Evolutionary conservation across 2,888 invertebrate species (phyloP).

Genomic region (Ormyrus pomaceus): DNA sequence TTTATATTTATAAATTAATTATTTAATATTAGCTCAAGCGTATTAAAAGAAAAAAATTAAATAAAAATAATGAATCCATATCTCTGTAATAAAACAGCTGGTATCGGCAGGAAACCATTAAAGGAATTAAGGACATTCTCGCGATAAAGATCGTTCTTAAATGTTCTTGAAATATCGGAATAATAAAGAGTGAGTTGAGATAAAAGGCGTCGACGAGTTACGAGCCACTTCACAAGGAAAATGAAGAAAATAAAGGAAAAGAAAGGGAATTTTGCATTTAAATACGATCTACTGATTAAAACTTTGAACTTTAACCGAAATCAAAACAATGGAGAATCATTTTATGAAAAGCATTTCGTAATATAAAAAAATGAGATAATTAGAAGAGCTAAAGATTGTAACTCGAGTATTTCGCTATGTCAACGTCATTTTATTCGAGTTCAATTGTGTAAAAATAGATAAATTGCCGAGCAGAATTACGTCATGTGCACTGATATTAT

Average conservation of each 20-base stretch:
- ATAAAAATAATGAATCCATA: background rate
- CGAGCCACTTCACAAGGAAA: conserved; percentile 29
- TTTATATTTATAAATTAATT: no score
- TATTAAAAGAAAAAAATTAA: no score
- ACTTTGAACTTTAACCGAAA: background rate
- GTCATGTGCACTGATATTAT: background rate
- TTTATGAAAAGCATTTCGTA: no score
- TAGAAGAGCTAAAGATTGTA: no score
- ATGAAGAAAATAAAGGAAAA: conserved; percentile 3
- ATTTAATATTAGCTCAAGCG: no score
- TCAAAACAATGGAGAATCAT: no score
- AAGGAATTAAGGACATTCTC: conserved; percentile 47
- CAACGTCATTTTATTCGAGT: background rate
- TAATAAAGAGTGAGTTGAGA: conserved; percentile 46
- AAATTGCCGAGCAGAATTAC: background rate
- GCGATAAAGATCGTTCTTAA: conserved; percentile 41
- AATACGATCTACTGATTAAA: conserved; percentile 1
- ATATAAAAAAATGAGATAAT: no score
- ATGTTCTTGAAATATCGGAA: conserved; percentile 53
- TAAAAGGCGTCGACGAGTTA: conserved; percentile 43
- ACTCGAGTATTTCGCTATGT: no score
- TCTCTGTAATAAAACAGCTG: conserved; percentile 40
- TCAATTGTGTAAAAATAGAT: background rate
- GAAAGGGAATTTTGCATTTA: background rate
- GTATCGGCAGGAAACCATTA: conserved; percentile 50